Evolutionary conservation across 2,113 vertebrate species (phyloP), one percentile per base, ranked within the genome.

Genomic region (Strix uralensis): DNA sequence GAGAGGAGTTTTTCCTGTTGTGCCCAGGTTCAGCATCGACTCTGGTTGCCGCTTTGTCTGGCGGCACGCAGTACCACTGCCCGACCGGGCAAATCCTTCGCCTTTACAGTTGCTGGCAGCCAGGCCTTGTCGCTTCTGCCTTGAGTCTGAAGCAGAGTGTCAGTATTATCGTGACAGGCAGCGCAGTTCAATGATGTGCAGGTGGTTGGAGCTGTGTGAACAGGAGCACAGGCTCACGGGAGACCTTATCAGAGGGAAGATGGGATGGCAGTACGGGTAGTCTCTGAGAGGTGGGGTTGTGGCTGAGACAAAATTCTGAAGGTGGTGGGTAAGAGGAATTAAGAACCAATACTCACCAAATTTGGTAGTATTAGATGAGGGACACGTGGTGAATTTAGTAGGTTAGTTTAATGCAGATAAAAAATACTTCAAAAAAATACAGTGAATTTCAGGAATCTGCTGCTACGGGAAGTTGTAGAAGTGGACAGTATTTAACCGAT

Each of bases 1-100:
- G 30, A 22, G 42, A 55, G 54, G 40, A 58, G 72, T 46, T 46
- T n/a, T 75, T 58, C 55, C 42, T 46, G 54, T 58, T 58, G 32
- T 46, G 30, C 27, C 22, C 16, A 20, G 72, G 40, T 74, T 74
- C 54, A 34, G 30, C 52, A 34, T 34, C 38, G 29, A 5, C 30
- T 57, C 40, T 6, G 11, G 15, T 4, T 12, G n/a, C 13, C 13
- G 7, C 34, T 42, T 36, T 32, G 40, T 40, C 25, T 27, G 1
- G 10, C 5, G 19, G 54, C 27, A 6, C 0, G 0, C 40, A 8
- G 0, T 17, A 5, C 8, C 11, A 0, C 44, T 36, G 52, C 13
- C 52, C 57, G 2, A 21, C 4, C 19, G 7, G 77, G 26, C 12
- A 40, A 21, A 36, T 30, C 32, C 20, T 38, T 11, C 2, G 17